Evolutionary conservation across 2,888 invertebrate genomes (phyloP).

Genomic region (Tachina grossa): DNA sequence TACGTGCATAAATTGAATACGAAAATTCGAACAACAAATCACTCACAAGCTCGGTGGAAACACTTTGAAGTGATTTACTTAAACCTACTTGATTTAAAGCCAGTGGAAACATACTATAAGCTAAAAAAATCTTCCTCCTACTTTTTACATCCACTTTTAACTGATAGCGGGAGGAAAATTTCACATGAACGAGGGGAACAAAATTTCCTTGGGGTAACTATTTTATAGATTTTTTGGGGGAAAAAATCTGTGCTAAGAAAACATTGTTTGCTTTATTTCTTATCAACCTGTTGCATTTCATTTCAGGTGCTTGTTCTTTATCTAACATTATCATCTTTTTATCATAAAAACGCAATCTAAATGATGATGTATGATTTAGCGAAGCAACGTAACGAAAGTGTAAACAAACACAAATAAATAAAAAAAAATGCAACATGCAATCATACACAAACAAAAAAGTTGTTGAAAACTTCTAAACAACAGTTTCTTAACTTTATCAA

Average conservation of each 20-base stretch:
- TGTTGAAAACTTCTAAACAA: conserved; percentile 36
- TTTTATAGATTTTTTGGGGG: no score
- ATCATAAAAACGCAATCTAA: conserved; percentile 58
- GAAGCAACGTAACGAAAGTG: conserved; percentile 64
- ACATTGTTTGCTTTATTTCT: conserved; percentile 14
- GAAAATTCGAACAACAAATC: no score
- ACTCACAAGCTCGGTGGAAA: no score
- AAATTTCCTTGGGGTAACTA: no score
- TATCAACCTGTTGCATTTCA: conserved; percentile 16
- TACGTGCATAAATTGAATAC: no score
- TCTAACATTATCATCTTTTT: conserved; percentile 29
- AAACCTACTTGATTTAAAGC: no score
- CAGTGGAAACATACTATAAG: no score
- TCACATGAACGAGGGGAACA: no score
- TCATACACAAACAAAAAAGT: conserved; percentile 1
- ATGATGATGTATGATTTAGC: conserved; percentile 56
- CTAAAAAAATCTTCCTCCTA: no score
- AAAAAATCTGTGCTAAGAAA: background rate
- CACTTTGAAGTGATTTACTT: no score
- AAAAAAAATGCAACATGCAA: background rate
- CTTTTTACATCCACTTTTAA: no score
- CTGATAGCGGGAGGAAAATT: no score
- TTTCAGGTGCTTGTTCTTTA: conserved; percentile 2
- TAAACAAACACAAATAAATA: conserved; percentile 32
- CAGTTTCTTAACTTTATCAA: conserved; percentile 45